Evolutionary conservation across 2,888 invertebrate genomes (phyloP), one percentile per base, ranked within the genome.

Genomic region (Pterostichus niger): DNA sequence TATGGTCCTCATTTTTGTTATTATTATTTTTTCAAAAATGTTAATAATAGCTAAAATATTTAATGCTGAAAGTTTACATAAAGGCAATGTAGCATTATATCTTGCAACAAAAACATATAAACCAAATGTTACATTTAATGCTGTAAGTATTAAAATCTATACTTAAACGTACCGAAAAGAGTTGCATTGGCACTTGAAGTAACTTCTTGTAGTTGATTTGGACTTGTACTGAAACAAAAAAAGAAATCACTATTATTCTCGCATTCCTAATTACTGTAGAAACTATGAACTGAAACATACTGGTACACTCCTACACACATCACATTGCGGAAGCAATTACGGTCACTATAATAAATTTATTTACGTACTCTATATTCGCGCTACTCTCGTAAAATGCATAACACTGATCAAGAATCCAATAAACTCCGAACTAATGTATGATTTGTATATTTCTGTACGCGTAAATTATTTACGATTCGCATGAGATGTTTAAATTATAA

Each of bases 161-260:
- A 15, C 59, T 35, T 49, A 71, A 59, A 78, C 89, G 82, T 85
- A 91, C 91, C 91, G 83, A 90, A 59, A 54, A 77, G 68, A 24
- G 80, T 91, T 15, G 90, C 91, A 86, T 92, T 92, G 75, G 89
- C 91, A 86, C 92, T 92, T 88, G 93, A 89, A 68, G 93, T 93
- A 89, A 94, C 93, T 90, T 95, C 94, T 89, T 94, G 93, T 84
- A 94, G 89, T 87, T 93, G 93, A 85, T 94, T 92, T 15, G 95
- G 94, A 88, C 93, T 94, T 80, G 94, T 94, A 88, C 95, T 95
- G 92, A 75, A 93, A 92, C 87, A 85, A 88, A 87, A 88, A 87
- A 86, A 87, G 40, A 40, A 85, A 85, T 86, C 85, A 86, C 79
- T 85, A 35, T 82, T 44, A 76, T 54, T 59, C 40, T 7, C 9